phyloP scores from a whole-genome alignment of 64 coral and sea anemone species.

The Montipora capricornis region DNA sequence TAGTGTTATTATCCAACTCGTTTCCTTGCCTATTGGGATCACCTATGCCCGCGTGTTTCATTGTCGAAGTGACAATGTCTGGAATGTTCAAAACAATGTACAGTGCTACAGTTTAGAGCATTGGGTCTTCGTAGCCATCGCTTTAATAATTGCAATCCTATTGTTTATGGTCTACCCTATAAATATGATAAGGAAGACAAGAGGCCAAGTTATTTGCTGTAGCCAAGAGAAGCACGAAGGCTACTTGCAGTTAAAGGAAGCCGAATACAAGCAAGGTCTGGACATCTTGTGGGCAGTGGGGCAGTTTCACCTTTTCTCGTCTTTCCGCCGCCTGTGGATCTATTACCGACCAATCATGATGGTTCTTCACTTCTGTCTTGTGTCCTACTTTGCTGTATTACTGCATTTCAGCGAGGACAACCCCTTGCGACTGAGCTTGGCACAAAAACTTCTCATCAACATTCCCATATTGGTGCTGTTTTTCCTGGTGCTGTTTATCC shows the following conservation, averaged over 20 bases:
- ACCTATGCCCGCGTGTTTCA: conserved; percentile 87
- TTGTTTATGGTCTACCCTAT: conserved; percentile 90
- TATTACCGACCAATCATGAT: conserved; percentile 92
- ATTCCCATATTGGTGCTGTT: conserved; percentile 71
- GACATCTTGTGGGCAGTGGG: conserved; percentile 99
- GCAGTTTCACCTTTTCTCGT: conserved; percentile 98
- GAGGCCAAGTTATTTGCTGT: conserved; percentile 87
- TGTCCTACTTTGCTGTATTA: conserved; percentile 81
- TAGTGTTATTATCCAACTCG: conserved; percentile 76
- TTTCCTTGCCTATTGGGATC: conserved; percentile 81
- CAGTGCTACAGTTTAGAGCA: conserved; percentile 85
- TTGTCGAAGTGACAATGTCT: conserved; percentile 80
- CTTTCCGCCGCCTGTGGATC: conserved; percentile 90
- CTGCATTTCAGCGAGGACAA: conserved; percentile 28
- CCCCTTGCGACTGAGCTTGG: conserved; percentile 5
- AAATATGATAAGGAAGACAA: conserved; percentile 87
- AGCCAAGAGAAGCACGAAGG: conserved; percentile 91
- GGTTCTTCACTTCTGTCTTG: conserved; percentile 76
- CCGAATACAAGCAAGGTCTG: conserved; percentile 95
- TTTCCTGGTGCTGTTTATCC: conserved; percentile 74
- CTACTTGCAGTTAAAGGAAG: conserved; percentile 93
- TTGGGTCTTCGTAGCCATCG: conserved; percentile 74
- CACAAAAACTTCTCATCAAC: conserved; percentile 54
- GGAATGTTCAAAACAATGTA: conserved; percentile 90
- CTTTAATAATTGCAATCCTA: conserved; percentile 56